These are phyloP conservation scores for Ceyx erithaca DNA, from an alignment of 2,797 vertebrate species.

Conservation along the genomic window DNA sequence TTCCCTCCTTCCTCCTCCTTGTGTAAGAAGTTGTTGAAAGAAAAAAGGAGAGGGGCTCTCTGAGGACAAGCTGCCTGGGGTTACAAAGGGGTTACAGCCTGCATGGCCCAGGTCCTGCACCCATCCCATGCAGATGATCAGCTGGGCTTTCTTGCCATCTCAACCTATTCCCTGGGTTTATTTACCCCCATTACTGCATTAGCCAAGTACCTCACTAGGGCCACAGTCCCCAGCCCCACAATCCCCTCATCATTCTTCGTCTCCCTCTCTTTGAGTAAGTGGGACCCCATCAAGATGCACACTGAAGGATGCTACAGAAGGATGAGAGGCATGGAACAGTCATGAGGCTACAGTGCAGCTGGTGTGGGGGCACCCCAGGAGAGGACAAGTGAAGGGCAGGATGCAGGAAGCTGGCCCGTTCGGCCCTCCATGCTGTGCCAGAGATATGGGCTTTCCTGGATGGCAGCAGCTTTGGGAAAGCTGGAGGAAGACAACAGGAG, in stretches of 20 bases:
- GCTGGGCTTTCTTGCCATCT: not conserved
- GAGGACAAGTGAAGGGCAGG: not conserved
- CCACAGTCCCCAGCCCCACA: not conserved
- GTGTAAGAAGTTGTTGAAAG: not conserved
- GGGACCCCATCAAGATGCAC: not conserved
- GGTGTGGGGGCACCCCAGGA: not conserved
- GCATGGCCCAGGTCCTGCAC: not conserved
- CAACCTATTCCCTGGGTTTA: not conserved
- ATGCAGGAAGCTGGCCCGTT: not conserved
- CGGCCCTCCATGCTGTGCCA: not conserved
- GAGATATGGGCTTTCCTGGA: not conserved
- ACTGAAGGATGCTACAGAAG: not conserved
- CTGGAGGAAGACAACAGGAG: constrained; percentile 26
- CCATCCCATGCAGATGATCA: not conserved
- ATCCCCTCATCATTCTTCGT: not conserved
- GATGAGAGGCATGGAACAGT: not conserved
- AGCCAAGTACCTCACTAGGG: not conserved
- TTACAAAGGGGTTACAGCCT: not conserved
- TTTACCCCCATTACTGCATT: not conserved
- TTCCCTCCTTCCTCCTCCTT: not conserved
- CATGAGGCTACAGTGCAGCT: not conserved
- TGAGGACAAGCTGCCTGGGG: not conserved
- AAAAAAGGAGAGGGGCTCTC: not conserved
- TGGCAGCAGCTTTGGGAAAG: constrained; percentile 38
- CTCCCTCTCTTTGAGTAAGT: not conserved